Evolutionary conservation across 2,888 invertebrate genomes (phyloP), one percentile per base, ranked within the genome.

Genomic region (Acheta domesticus): DNA sequence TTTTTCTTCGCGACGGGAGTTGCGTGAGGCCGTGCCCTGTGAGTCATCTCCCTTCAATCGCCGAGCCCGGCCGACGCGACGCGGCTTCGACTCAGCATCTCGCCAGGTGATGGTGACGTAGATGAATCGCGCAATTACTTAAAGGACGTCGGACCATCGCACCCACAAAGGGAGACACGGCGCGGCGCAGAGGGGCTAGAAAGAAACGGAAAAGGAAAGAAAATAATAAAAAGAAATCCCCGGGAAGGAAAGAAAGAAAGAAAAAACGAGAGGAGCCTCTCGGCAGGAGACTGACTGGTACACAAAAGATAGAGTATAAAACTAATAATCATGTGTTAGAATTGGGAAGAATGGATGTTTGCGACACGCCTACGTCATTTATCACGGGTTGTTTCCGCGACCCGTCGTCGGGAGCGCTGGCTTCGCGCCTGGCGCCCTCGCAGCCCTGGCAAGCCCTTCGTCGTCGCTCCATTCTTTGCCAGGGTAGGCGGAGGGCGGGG

Each of bases 101-200:
- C n/a, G 11, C 62, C 62, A 62, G 62, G 62, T 62, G 62, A 62
- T 62, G 16, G 62, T 62, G 62, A 62, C 62, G n/a, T 62, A 16
- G 62, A 62, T 62, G 62, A 62, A 62, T 62, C n/a, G n/a, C 62
- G 62, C 62, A 62, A 62, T 62, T 62, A 62, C 62, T 62, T 62
- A 62, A 62, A 62, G 62, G n/a, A 62, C 62, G n/a, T 62, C 62
- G 16, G 62, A 62, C 36, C 36, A 36, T 36, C 36, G 36, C 75
- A 75, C 48, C 75, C 75, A 36, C 75, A 75, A 75, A 36, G 48
- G 23, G 48, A 75, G 48, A 36, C 48, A 49, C n/a, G 48, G 49
- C 48, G 48, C n/a, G n/a, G 48, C 14, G 76, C 48, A 36, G 5
- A 76, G 48, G 0, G 20, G 48, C 48, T n/a, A 16, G 48, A 48